phyloP scores from a whole-genome alignment of 2,888 invertebrate species.

The Harmothoe impar region DNA sequence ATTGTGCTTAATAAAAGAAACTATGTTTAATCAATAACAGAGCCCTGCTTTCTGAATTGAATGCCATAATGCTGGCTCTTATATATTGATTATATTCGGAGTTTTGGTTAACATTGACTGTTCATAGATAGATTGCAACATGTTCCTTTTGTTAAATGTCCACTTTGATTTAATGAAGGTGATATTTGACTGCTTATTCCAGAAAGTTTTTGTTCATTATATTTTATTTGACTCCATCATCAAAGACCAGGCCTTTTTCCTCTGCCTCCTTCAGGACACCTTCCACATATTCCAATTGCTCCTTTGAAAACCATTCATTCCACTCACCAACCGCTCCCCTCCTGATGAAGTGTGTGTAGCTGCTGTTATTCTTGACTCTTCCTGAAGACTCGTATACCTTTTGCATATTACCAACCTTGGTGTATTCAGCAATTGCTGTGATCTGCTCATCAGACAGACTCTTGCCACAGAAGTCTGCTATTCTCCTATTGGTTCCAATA shows the following conservation, averaged over 20 bases:
- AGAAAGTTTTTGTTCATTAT: no score
- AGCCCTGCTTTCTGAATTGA: no score
- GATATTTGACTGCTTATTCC: no score
- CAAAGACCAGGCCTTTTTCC: background rate
- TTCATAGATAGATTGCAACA: no score
- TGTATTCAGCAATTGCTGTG: background rate
- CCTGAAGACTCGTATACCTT: background rate
- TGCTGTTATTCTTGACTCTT: background rate
- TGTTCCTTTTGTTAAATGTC: no score
- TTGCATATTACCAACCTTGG: background rate
- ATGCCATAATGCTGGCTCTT: no score
- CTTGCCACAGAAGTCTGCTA: constrained; percentile 48
- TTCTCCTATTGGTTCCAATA: background rate
- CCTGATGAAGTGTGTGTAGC: background rate
- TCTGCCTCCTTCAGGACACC: background rate
- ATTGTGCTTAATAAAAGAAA: no score
- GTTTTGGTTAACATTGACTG: no score
- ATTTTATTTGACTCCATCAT: background rate
- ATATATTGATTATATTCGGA: no score
- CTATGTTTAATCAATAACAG: no score
- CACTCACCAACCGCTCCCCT: constrained; percentile 56
- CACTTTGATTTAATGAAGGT: no score
- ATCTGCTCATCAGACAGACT: constrained; percentile 20
- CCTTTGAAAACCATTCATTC: background rate
- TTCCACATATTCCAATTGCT: constrained; percentile 23